Evolutionary conservation across 2,797 vertebrate species (phyloP).

Genomic region (Pseudochirops corinnae): DNA sequence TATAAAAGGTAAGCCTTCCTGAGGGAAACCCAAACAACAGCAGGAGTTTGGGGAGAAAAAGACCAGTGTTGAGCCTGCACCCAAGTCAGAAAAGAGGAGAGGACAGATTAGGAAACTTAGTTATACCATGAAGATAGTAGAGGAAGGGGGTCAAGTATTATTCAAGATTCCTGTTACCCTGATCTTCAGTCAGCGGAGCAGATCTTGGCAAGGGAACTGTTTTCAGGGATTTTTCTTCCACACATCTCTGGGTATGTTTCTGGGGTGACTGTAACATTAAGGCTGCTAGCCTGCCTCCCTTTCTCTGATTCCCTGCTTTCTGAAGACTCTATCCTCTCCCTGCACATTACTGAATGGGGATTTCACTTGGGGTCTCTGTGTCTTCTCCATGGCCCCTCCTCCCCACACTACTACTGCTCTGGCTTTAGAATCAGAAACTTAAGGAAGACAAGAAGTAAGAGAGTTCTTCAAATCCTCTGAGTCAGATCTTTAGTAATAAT

Average conservation of each 20-base stretch:
- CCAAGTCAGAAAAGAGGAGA: neutral
- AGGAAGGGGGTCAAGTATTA: neutral
- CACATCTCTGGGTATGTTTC: neutral
- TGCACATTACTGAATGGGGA: neutral
- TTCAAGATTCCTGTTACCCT: neutral
- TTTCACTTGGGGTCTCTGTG: neutral
- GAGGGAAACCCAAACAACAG: neutral
- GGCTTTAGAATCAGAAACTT: neutral
- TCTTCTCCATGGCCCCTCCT: neutral
- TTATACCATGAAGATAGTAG: neutral
- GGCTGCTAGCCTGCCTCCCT: neutral
- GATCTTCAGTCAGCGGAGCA: neutral
- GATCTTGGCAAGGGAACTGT: neutral
- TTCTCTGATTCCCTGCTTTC: neutral
- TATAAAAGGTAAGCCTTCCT: neutral
- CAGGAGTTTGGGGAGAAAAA: neutral
- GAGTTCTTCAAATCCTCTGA: neutral
- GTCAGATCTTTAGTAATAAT: neutral
- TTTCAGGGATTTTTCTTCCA: neutral
- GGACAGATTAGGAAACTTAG: neutral
- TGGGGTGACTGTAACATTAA: neutral
- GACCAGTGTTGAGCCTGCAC: neutral
- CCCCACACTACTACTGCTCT: neutral
- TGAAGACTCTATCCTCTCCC: neutral
- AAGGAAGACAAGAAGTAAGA: neutral